These are phyloP conservation scores for Alsophila aescularia DNA, from an alignment of 2,888 invertebrate genomes.

Conservation along the genomic window DNA sequence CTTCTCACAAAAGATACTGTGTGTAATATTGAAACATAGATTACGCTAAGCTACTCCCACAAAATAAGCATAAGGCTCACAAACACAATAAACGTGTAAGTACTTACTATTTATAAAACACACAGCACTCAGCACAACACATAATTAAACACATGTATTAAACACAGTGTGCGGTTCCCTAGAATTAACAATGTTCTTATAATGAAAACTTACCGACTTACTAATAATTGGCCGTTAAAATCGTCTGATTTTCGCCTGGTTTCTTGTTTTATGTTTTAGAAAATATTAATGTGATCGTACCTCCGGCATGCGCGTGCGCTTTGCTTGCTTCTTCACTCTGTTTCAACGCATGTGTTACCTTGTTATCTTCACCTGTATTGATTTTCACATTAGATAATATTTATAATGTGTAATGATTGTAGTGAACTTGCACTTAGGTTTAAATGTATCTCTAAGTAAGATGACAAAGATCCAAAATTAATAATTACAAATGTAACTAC, in stretches of 20 bases:
- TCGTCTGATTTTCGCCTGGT: constrained; percentile 7
- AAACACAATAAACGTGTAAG: constrained; percentile 14
- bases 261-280: constrained; percentile 20
- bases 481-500: not conserved
- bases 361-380: constrained; percentile 14
- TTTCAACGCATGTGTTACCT: constrained; percentile 36
- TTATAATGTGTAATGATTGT: not conserved
- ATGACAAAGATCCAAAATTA: not conserved
- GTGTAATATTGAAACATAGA: constrained; percentile 27
- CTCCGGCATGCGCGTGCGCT: constrained; percentile 36
- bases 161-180: constrained; percentile 1
- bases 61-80: constrained; percentile 6
- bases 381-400: constrained; percentile 4
- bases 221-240: not conserved
- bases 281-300: constrained; percentile 18
- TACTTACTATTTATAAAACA: constrained; percentile 28
- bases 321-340: constrained; percentile 44
- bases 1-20: constrained; percentile 30
- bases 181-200: not conserved
- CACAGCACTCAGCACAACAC: constrained; percentile 35
- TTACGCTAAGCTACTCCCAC: constrained; percentile 45
- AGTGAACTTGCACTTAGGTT: not conserved
- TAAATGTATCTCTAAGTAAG: constrained; percentile 9
- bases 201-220: not conserved
- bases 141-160: constrained; percentile 5